Evolutionary conservation across 37 sponge, comb jelly and placozoan genomes (phyloP).

Genomic region (Hormiphora californensis): DNA sequence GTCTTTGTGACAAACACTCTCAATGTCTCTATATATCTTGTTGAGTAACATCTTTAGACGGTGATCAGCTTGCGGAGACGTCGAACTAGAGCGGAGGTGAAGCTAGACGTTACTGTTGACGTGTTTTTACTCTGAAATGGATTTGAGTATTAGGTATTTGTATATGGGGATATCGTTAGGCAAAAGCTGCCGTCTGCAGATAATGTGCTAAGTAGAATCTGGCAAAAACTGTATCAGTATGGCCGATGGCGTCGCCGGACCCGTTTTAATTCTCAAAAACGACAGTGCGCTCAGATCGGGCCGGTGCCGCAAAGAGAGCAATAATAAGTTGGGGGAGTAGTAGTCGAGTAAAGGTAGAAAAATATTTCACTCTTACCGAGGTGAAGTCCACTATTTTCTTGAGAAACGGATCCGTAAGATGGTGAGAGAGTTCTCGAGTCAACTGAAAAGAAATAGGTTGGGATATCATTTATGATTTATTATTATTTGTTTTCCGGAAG

Average conservation of each 20-base stretch:
- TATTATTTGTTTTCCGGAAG: too few species aligned
- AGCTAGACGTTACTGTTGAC: neutral
- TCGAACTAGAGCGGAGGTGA: conserved; percentile 24
- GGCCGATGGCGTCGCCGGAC: too few species aligned
- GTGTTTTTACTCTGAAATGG: conserved; percentile 22
- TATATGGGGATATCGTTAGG: neutral
- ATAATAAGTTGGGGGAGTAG: too few species aligned
- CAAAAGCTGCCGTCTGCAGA: neutral
- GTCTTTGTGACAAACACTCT: too few species aligned
- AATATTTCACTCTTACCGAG: too few species aligned
- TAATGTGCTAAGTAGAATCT: neutral
- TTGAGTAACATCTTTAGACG: too few species aligned
- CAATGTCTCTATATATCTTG: too few species aligned
- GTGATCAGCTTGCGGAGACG: conserved; percentile 19
- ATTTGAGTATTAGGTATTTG: neutral
- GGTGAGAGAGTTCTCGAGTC: conserved; percentile 1
- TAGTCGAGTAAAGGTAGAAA: too few species aligned
- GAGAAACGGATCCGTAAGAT: conserved; percentile 30
- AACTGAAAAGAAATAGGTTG: neutral
- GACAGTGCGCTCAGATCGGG: too few species aligned
- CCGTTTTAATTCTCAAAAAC: too few species aligned
- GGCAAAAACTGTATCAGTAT: too few species aligned
- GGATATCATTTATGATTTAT: neutral
- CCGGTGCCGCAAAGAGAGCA: too few species aligned
- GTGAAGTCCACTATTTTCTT: conserved; percentile 47